A percentile compares a stretch with the other conserved stretches of the same genome.
Conservation (phyloP, 2,113 vertebrate genomes). For the Petroica traversi region DNA sequence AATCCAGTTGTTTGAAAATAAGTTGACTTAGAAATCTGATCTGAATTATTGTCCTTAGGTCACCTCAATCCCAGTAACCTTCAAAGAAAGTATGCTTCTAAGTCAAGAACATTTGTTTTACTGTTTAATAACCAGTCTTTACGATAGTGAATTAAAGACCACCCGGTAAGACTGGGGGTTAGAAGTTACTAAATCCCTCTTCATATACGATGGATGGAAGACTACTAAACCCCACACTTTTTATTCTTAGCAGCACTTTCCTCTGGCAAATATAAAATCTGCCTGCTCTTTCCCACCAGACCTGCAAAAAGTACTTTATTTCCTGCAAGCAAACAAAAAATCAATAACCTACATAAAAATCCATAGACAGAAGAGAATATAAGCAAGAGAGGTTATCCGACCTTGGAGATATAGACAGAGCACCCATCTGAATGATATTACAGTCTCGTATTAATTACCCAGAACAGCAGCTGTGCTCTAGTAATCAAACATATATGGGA, state of each 20-base stretch:
- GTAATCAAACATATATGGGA: conserved; percentile 14
- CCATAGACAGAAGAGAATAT: not conserved
- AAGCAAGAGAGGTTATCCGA: not conserved
- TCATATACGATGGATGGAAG: not conserved
- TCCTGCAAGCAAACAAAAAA: not conserved
- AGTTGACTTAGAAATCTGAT: not conserved
- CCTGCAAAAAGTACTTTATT: not conserved
- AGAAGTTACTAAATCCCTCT: not conserved
- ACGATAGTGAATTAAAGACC: not conserved
- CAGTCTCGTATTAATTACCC: conserved; percentile 1
- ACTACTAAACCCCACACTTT: not conserved
- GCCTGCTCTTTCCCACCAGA: not conserved
- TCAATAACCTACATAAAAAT: not conserved
- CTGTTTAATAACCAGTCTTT: not conserved
- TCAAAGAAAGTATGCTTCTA: not conserved
- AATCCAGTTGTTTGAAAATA: not conserved
- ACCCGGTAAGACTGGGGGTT: not conserved
- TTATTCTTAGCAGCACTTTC: not conserved
- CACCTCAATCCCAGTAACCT: not conserved
- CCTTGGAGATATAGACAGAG: conserved; percentile 5
- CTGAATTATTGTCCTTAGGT: not conserved
- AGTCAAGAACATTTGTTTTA: not conserved
- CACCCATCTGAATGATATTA: not conserved
- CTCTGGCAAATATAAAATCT: not conserved
- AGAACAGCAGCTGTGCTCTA: conserved; percentile 13